Conservation (phyloP, 2,113 vertebrate genomes). For the Mohoua ochrocephala region DNA sequence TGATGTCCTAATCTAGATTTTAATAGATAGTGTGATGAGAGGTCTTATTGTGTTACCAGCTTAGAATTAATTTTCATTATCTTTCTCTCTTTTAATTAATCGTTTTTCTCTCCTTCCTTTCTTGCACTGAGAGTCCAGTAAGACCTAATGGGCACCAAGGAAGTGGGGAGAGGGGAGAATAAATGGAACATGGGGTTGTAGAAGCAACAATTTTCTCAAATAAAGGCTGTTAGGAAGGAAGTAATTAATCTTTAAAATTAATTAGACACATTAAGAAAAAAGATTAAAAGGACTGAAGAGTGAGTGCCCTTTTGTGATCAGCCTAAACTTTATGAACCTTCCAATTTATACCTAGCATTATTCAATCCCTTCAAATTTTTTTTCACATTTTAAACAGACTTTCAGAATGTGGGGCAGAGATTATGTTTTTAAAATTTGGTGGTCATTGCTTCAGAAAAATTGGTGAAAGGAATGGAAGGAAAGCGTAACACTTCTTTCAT, state of each 20-base stretch:
- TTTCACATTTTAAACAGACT: not conserved
- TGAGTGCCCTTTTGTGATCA: not conserved
- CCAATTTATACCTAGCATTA: not conserved
- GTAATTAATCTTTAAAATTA: slow-evolving; percentile 12
- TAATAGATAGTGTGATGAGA: slow-evolving; percentile 16
- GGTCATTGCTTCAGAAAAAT: not conserved
- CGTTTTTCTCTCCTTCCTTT: not conserved
- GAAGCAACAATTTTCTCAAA: slow-evolving; percentile 41
- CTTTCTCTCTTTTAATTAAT: slow-evolving; percentile 24
- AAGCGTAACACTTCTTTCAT: not conserved
- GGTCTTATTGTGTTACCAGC: not conserved
- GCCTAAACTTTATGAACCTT: not conserved
- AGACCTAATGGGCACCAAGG: not conserved
- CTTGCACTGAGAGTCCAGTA: not conserved
- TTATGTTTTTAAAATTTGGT: not conserved
- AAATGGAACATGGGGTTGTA: not conserved
- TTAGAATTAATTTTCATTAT: slow-evolving; percentile 36
- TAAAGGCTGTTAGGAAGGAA: not conserved
- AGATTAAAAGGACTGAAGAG: not conserved
- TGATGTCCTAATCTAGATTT: slow-evolving; percentile 23
- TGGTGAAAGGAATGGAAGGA: not conserved
- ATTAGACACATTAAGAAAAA: slow-evolving; percentile 1
- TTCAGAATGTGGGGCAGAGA: not conserved
- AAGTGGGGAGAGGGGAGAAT: not conserved
- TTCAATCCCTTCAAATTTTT: not conserved